phyloP scores from a whole-genome alignment of 2,113 vertebrate genomes.

The Jaculus jaculus region DNA sequence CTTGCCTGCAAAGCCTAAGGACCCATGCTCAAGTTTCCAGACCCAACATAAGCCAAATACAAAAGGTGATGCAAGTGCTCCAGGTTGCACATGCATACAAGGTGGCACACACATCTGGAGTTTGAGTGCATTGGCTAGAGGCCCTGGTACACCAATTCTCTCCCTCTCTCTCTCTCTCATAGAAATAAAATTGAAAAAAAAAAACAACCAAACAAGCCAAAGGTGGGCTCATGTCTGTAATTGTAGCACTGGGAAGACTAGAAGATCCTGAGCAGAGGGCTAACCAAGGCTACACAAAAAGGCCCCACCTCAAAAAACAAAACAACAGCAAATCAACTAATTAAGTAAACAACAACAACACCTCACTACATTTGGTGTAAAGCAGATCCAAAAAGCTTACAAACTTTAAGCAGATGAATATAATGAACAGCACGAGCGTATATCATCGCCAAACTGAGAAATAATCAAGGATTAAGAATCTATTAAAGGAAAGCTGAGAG shows the following conservation, averaged over 20 bases:
- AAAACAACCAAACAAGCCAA: not conserved
- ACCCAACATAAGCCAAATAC: too few relatives aligned
- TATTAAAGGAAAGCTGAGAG: not conserved
- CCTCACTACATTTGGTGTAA: not conserved
- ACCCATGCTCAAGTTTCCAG: too few relatives aligned
- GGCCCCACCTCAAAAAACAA: not conserved
- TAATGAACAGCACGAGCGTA: not conserved
- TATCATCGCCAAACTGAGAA: not conserved
- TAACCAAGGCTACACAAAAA: not conserved
- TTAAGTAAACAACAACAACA: not conserved
- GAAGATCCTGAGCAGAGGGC: not conserved
- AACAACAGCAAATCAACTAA: not conserved
- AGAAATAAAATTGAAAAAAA: too few relatives aligned
- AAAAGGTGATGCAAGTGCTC: too few relatives aligned
- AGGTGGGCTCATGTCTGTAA: not conserved
- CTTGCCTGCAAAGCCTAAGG: too few relatives aligned
- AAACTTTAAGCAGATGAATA: not conserved
- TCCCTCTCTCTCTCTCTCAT: too few relatives aligned
- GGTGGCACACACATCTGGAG: too few relatives aligned
- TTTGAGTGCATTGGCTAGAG: too few relatives aligned
- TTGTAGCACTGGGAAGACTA: not conserved
- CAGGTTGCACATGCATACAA: too few relatives aligned
- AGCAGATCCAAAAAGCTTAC: not conserved
- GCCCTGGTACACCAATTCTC: too few relatives aligned
- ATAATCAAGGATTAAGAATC: not conserved